Evolutionary conservation across 1,140 invertebrate species (phyloP).

Genomic region (Cydia pomonella): DNA sequence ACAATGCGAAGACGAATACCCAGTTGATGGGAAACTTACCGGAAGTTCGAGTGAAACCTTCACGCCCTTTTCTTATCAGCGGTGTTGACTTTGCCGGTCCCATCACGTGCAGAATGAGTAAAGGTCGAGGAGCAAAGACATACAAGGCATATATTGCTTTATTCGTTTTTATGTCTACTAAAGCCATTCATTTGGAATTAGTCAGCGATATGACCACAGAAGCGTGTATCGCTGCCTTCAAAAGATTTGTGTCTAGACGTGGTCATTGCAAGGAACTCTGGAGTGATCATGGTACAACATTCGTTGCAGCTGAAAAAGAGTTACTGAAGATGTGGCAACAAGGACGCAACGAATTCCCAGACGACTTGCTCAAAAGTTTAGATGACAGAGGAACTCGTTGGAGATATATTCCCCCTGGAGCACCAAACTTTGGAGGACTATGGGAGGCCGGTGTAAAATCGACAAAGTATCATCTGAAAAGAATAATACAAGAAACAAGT

Average conservation of each 20-base stretch:
- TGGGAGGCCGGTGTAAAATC: too few species aligned
- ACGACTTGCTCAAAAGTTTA: background rate
- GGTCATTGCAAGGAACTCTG: constrained; percentile 21
- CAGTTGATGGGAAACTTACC: constrained; percentile 9
- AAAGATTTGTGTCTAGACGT: constrained; percentile 29
- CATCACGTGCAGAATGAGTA: constrained; percentile 9
- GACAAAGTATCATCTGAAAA: constrained; percentile 37
- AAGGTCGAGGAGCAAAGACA: constrained; percentile 11
- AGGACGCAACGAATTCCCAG: constrained; percentile 17
- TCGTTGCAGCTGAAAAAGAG: constrained; percentile 41
- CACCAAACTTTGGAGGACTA: constrained; percentile 62
- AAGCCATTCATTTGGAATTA: background rate
- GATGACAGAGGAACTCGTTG: constrained; percentile 42
- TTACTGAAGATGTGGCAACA: constrained; percentile 47
- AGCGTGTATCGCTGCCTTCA: constrained; percentile 19
- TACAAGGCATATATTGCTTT: background rate
- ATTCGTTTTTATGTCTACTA: background rate
- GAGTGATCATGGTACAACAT: constrained; percentile 40
- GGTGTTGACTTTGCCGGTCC: constrained; percentile 15
- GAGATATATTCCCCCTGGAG: constrained; percentile 59
- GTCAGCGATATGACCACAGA: constrained; percentile 11
- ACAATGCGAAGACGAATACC: background rate
- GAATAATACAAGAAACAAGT: background rate
- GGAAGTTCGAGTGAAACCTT: background rate
- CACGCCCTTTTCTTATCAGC: background rate